Evolutionary conservation across 2,797 vertebrate species (phyloP), one percentile per base, ranked within the genome.

Genomic region (Takifugu rubripes): DNA sequence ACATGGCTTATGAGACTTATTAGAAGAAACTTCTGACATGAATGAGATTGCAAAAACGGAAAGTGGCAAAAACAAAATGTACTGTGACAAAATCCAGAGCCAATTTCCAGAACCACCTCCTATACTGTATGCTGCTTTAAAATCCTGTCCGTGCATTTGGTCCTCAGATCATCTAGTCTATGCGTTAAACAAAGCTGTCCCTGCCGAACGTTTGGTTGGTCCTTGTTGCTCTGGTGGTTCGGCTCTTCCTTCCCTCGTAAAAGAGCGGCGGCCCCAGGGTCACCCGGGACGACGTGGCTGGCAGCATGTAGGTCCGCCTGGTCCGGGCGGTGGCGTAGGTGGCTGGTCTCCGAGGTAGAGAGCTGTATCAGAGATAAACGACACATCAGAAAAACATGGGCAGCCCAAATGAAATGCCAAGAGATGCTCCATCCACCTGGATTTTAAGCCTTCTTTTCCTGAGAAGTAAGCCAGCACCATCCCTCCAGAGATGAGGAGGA

Each of bases 401-500:
- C 5, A 43, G 25, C 8, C 25, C 6, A 36, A 9, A 6, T 6
- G 25, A 10, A 31, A 5, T 56, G 14, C 11, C 5, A 8, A 25
- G 17, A 3, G 11, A 24, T 43, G 36, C 24, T 11, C 8, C 25
- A 8, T 51, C 72, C 59, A 93, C 92, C 66, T 81, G 46, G 79
- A 77, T 16, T 49, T 71, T 3, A 92, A 56, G 5, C 78, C 83
- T 60, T 92, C 90, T 79, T 72, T 90, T 40, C 82, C 89, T 24
- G 90, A 88, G 59, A 92, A 87, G 80, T 91, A 96, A 68, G 85
- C 91, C 88, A 95, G 85, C 78, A 96, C 92, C 6, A 81, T 56
- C 47, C 93, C 93, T 14, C 93, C 96, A 49, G 82, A 87, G 64
- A 98, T 87, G 75, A 94, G 92, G 59, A 98, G 93, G 4, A 92